Conservation (phyloP, 2,797 vertebrate species). For the Mionectes olivaceus region DNA sequence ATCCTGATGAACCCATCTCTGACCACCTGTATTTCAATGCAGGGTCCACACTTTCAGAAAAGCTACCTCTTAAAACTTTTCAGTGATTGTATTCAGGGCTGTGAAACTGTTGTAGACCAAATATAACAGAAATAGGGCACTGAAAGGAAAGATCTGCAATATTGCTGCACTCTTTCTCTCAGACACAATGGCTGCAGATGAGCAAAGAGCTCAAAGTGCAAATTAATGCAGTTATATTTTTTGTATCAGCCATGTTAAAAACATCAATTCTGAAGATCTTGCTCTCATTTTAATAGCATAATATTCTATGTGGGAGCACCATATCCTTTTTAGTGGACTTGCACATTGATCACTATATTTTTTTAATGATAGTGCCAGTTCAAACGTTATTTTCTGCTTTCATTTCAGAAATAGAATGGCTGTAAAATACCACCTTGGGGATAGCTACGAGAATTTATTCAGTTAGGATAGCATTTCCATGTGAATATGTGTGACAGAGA, state of each 20-base stretch:
- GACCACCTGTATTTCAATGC: neutral
- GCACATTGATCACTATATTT: neutral
- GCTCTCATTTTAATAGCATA: neutral
- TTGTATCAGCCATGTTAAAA: neutral
- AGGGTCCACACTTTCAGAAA: neutral
- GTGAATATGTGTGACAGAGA: neutral
- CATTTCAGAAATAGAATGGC: neutral
- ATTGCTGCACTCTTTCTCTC: neutral
- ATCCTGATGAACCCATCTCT: neutral
- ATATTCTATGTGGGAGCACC: neutral
- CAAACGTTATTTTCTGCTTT: neutral
- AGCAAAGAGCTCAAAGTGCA: neutral
- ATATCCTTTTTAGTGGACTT: neutral
- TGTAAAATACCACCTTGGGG: neutral
- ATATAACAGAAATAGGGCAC: neutral
- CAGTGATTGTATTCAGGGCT: neutral
- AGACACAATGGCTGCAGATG: neutral
- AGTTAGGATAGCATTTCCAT: neutral
- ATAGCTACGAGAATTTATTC: neutral
- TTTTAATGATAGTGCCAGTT: neutral
- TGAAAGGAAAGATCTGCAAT: neutral
- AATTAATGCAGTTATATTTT: constrained; percentile 20
- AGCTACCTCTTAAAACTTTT: neutral
- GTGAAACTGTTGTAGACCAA: neutral
- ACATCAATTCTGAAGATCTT: neutral